Evolutionary conservation across 1,140 invertebrate species (phyloP), one percentile per base, ranked within the genome.

Genomic region (Magallana gigas): DNA sequence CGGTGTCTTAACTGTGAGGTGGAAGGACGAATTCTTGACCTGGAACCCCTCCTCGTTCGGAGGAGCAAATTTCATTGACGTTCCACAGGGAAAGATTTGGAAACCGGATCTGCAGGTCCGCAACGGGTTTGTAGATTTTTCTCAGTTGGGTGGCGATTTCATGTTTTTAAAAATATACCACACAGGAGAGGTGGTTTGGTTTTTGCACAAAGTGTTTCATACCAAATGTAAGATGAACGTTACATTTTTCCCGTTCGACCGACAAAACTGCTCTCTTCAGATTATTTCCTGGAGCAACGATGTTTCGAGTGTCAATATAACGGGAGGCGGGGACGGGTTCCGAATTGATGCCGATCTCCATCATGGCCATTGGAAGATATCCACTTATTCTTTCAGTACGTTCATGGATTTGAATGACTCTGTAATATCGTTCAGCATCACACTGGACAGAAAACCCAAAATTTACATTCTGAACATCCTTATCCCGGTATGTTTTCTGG

Each of bases 41-140:
- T 99, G 98, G 98, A 97, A 99, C 95, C 98, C 98, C 5, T 95
- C 96, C 68, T 98, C 99, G 93, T 99, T 99, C 94, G 98, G 98
- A 1, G 98, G 98, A n/a, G 97, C 99, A 58, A 97, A 94, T 82
- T 93, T 95, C 11, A 91, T 96, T 16, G 92, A 95, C 64, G 98
- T 99, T 90, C 96, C 96, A 14, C 93, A 94, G 1, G 94, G 95
- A 57, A 94, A 95, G 95, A 98, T 99, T 94, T 99, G 98, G 98
- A 88, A 91, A 18, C 94, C 94, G 7, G 94, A 95, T 88, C 89
- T 95, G 48, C 91, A 93, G 12, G 89, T 95, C 1, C 93, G 93
- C 58, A 95, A 95, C 85, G 94, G 92, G 93, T 94, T 85, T 88
- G 90, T 84, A 57, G 59, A 88, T 18, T 56, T 71, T 57, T 9